Evolutionary conservation across 2,888 invertebrate genomes (phyloP).

Genomic region (Lysandra bellargus): DNA sequence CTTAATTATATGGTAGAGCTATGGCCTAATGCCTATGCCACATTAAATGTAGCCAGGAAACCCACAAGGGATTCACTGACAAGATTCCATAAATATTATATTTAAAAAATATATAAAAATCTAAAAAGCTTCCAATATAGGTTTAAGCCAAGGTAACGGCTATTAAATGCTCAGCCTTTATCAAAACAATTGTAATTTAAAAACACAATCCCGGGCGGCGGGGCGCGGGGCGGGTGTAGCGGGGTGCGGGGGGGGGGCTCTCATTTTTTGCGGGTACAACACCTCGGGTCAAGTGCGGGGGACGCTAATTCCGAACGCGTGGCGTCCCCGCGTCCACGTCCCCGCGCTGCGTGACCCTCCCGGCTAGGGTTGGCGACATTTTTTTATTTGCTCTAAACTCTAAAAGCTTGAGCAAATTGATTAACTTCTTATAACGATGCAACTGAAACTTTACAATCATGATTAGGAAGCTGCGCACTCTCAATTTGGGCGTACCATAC

Average conservation of each 20-base stretch:
- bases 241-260: constrained; percentile 47
- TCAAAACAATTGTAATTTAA: constrained; percentile 64
- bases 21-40: too few relatives aligned
- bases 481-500: too few relatives aligned
- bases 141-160: background rate
- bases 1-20: too few relatives aligned
- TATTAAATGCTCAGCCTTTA: constrained; percentile 43
- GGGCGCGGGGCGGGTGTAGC: constrained; percentile 45
- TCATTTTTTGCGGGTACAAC: constrained; percentile 74
- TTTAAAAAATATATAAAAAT: too few relatives aligned
- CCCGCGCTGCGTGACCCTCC: constrained; percentile 30
- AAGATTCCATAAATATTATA: too few relatives aligned
- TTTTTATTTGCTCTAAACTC: background rate
- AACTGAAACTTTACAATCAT: too few relatives aligned
- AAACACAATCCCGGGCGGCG: constrained; percentile 63
- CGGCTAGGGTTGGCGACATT: background rate
- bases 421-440: too few relatives aligned
- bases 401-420: too few relatives aligned
- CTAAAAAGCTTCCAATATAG: background rate
- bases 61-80: too few relatives aligned
- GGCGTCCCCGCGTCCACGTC: constrained; percentile 57
- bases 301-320: constrained; percentile 72
- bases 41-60: too few relatives aligned
- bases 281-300: constrained; percentile 57
- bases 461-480: too few relatives aligned